A percentile compares a stretch with the other conserved stretches of the same genome.
Conservation (phyloP, 2,888 invertebrate genomes). For the Amiota communis region DNA sequence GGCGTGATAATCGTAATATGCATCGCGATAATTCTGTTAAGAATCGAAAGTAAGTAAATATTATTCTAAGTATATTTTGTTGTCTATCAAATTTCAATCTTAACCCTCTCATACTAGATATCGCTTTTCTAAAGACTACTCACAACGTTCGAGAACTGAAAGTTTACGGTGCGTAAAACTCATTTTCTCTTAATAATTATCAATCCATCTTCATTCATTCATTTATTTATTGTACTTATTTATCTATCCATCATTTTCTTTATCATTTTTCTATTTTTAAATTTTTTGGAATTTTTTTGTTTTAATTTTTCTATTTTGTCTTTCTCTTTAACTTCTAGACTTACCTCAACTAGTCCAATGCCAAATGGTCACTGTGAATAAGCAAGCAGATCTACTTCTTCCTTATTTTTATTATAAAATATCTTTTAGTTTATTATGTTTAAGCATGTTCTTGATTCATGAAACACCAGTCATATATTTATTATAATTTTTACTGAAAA, state of each 20-base stretch:
- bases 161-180: constrained; percentile 80
- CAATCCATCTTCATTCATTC: not conserved
- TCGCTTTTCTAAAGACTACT: constrained; percentile 87
- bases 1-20: constrained; percentile 76
- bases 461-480: too few species aligned
- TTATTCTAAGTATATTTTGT: not conserved
- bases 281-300: constrained; percentile 18
- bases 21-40: constrained; percentile 64
- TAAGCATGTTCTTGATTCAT: constrained; percentile 8
- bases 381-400: constrained; percentile 28
- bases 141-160: constrained; percentile 85
- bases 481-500: too few species aligned
- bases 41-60: constrained; percentile 68
- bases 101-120: constrained; percentile 74
- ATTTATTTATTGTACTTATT: constrained; percentile 5
- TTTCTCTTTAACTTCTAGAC: constrained; percentile 60
- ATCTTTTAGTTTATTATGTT: constrained; percentile 15
- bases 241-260: constrained; percentile 29
- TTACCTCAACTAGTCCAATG: constrained; percentile 70
- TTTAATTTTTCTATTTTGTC: constrained; percentile 41
- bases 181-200: not conserved
- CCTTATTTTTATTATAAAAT: not conserved
- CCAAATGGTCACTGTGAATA: constrained; percentile 67
- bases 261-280: constrained; percentile 38
- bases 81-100: not conserved